These are phyloP conservation scores for Drosophila micromelanica DNA, from an alignment of 1,140 invertebrate genomes.

Conservation along the genomic window DNA sequence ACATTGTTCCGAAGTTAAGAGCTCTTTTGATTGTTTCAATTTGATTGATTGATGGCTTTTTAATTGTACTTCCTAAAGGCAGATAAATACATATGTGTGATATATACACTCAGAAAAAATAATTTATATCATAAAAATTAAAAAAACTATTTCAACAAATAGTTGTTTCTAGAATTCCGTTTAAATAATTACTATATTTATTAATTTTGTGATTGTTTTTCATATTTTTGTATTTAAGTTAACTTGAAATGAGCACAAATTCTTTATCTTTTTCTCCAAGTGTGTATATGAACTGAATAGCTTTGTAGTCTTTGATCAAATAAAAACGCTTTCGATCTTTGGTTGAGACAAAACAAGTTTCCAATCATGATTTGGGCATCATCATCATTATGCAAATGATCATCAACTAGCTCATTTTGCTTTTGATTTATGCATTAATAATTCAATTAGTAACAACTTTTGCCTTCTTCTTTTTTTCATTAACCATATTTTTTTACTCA, in stretches of 20 bases:
- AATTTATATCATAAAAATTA: no score
- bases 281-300: conserved; percentile 11
- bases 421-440: conserved; percentile 74
- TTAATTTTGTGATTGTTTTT: no score
- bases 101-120: neutral
- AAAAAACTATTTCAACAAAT: no score
- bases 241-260: no score
- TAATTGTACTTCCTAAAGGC: conserved; percentile 24
- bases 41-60: conserved; percentile 46
- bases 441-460: conserved; percentile 63
- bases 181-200: no score
- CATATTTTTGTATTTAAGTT: no score
- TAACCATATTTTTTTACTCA: conserved; percentile 1
- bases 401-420: conserved; percentile 32
- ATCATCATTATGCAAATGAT: conserved; percentile 16
- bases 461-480: neutral
- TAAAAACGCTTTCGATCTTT: conserved; percentile 16
- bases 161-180: no score
- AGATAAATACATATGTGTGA: neutral
- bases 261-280: no score
- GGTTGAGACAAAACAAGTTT: neutral
- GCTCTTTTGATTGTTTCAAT: conserved; percentile 7
- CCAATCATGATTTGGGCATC: conserved; percentile 7
- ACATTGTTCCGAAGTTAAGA: conserved; percentile 18
- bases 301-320: conserved; percentile 9